phyloP scores from a whole-genome alignment of 2,113 vertebrate species.

The Crotalus tigris region DNA sequence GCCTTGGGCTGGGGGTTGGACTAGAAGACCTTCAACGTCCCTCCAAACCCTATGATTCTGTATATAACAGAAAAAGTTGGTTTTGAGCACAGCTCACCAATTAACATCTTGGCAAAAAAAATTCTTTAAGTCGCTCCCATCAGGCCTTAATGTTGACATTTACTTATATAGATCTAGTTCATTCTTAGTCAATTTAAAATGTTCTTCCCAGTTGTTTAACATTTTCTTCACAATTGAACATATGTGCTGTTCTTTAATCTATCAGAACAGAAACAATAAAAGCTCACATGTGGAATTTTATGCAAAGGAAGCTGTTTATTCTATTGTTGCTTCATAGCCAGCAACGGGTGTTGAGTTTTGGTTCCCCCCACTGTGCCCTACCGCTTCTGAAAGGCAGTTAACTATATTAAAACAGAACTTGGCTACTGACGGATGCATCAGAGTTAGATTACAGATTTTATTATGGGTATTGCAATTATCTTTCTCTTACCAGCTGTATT shows the following conservation, averaged over 20 bases:
- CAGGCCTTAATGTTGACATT: neutral
- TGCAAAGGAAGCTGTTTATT: neutral
- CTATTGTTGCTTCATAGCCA: neutral
- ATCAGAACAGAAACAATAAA: slow-evolving; percentile 1
- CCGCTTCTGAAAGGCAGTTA: neutral
- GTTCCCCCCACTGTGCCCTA: neutral
- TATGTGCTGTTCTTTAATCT: neutral
- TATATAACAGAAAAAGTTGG: neutral
- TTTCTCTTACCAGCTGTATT: neutral
- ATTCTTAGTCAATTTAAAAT: neutral
- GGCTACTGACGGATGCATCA: neutral
- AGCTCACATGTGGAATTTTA: neutral
- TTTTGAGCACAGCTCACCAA: neutral
- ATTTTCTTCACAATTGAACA: neutral
- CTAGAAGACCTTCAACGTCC: neutral
- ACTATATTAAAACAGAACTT: neutral
- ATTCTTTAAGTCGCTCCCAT: neutral
- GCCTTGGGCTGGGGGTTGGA: neutral
- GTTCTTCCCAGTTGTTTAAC: slow-evolving; percentile 1
- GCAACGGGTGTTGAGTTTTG: neutral
- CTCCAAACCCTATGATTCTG: neutral
- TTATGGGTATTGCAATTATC: neutral
- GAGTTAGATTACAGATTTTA: neutral
- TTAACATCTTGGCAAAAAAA: neutral
- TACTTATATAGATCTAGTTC: neutral